Base-by-base conservation (phyloP, 2,888 invertebrate species). In the Ectropis crepuscularia region DNA sequence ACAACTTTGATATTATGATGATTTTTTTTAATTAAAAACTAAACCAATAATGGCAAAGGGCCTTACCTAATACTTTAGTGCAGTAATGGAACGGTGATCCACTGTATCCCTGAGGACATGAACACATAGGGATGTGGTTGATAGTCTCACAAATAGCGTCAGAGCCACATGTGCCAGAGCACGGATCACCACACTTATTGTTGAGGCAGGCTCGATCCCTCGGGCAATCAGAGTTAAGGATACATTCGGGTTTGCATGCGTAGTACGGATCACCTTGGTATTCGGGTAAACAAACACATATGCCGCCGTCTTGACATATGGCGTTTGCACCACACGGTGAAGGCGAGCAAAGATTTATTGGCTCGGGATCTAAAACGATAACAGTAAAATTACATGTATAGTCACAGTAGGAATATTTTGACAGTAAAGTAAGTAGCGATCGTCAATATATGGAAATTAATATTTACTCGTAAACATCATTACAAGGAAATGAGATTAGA, bases 221-320 rank as follows among this genome's bases (percentile, higher is more conserved):
- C 0, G 94, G 80, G 77, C 97, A 97, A 72, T 97, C 96, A 0
- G 94, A 94, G 82, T 96, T 97, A 6, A 96, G 90, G 43, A 96
- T 93, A 84, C 97, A 97, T 89, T 97, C 97, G 0, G 97, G 97
- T 69, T 96, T 94, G 79, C 97, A 97, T 55, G 95, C 95, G 57
- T 94, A 86, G 76, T 95, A 95, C 10, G 97, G 96, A 85, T 96
- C 95, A 12, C 97, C 97, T 68, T 94, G 94, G 80, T 95, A 96
- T 80, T 96, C 96, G 0, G 94, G 90, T 69, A 95, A 84, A 77
- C 97, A 97, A 6, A 94, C 93, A 80, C 97, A 97, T 41, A 92
- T 80, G n/a, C 95, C 95, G 68, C 95, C 92, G 43, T 92, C 63
- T 6, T 63, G 83, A 73, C 96, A 96, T 71, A 93, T 85, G 8